A percentile compares a stretch with the other conserved stretches of the same genome.
Conservation (phyloP, 2,113 vertebrate species). For the Paralichthys olivaceus region DNA sequence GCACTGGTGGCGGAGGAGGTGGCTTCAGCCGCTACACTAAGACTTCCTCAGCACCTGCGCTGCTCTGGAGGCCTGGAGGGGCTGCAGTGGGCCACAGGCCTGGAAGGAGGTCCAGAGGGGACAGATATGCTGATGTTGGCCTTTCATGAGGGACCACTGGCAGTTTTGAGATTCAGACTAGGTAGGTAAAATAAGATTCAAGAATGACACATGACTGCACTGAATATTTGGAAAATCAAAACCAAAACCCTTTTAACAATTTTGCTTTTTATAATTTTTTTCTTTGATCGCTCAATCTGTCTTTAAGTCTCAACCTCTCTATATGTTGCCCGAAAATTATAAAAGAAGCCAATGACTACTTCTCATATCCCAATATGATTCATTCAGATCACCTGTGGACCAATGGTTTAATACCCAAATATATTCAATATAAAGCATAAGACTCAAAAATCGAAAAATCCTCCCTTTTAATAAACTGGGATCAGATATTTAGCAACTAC, state of each 20-base stretch:
- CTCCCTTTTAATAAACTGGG: too few species aligned
- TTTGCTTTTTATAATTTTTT: too few species aligned
- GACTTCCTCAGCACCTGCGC: slow-evolving; percentile 84
- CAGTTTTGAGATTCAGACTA: slow-evolving; percentile 87
- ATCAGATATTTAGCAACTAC: too few species aligned
- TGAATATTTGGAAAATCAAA: too few species aligned
- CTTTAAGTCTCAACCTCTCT: not conserved
- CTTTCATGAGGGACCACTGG: slow-evolving; percentile 90
- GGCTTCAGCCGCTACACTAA: slow-evolving; percentile 81
- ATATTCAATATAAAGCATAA: not conserved
- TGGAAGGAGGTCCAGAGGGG: slow-evolving; percentile 65
- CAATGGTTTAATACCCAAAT: not conserved
- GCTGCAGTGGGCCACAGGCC: slow-evolving; percentile 85
- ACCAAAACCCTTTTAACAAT: not conserved
- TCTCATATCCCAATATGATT: not conserved
- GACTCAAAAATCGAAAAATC: too few species aligned
- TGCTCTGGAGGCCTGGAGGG: slow-evolving; percentile 85
- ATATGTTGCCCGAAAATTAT: not conserved
- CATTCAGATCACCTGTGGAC: not conserved
- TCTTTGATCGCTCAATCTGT: not conserved
- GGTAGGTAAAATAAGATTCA: slow-evolving; percentile 80
- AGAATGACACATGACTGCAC: not conserved
- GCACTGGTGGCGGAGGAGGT: slow-evolving; percentile 88
- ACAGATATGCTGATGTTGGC: slow-evolving; percentile 83
- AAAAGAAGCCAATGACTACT: too few species aligned